phyloP scores from a whole-genome alignment of 1,140 invertebrate species.

The Pararge aegeria region DNA sequence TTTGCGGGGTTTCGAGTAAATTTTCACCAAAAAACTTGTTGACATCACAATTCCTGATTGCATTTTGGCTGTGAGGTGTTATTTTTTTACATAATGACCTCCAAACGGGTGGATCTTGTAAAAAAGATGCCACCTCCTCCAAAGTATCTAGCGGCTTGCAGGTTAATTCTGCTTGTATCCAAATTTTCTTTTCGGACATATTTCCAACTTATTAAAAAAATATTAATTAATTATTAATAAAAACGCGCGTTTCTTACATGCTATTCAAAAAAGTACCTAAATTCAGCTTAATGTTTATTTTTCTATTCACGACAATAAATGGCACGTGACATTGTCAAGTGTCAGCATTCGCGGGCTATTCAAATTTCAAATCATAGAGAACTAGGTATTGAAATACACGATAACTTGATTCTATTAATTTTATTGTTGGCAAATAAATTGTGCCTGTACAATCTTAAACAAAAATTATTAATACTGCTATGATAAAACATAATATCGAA shows the following conservation, averaged over 20 bases:
- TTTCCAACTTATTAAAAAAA: conserved; percentile 13
- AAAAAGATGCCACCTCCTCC: conserved; percentile 52
- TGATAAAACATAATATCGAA: not conserved
- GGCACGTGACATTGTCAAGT: conserved; percentile 33
- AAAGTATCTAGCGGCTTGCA: conserved; percentile 61
- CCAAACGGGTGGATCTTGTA: conserved; percentile 67
- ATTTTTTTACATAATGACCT: conserved; percentile 59
- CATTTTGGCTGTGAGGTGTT: conserved; percentile 47
- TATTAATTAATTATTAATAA: not conserved
- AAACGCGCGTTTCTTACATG: conserved; percentile 1
- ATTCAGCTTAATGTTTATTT: conserved; percentile 27
- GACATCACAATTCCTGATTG: conserved; percentile 53
- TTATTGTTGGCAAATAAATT: too few species aligned
- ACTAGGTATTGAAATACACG: too few species aligned
- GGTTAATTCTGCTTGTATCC: conserved; percentile 47
- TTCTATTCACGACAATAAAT: conserved; percentile 29
- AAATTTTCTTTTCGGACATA: conserved; percentile 45
- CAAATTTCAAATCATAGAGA: conserved; percentile 22
- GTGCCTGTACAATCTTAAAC: too few species aligned
- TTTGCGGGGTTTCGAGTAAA: conserved; percentile 49
- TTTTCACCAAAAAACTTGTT: conserved; percentile 35
- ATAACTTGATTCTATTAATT: too few species aligned
- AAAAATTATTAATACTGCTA: not conserved
- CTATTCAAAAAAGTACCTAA: conserved; percentile 9
- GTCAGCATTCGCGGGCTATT: conserved; percentile 35